Evolutionary conservation across 2,888 invertebrate genomes (phyloP), one percentile per base, ranked within the genome.

Genomic region (Dicranocentrus wangi): DNA sequence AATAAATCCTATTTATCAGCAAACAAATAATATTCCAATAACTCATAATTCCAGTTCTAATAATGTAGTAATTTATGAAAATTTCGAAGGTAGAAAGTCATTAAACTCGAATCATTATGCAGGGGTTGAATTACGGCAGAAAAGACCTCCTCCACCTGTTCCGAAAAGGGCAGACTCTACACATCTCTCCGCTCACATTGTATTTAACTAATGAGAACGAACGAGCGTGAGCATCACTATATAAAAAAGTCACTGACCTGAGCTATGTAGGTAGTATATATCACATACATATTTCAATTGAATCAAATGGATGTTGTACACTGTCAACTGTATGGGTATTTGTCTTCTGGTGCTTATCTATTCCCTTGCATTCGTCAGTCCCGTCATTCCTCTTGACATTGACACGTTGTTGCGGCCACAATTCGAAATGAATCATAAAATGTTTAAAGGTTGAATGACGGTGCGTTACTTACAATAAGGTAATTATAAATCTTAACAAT

Each of bases 101-200:
- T 17, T 32, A n/a, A 65, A 63, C 61, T 71, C 71, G 25, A 61
- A 70, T 10, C 80, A 80, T 39, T 82, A 82, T 66, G 58, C 84
- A 15, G 75, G 82, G 32, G 85, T 86, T 21, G 83, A 85, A 43
- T 53, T 86, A 17, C 66, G 86, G 58, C 85, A 84, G 72, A 86
- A 86, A 68, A 83, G 84, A 78, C 86, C 86, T 10, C 85, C 86
- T 28, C 86, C 86, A 15, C 86, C 86, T 1, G 84, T 86, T 71
- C 86, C 86, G n/a, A 85, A 84, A 60, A 63, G 86, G 25, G 84
- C 85, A 47, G 86, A 86, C 1, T 84, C 84, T 3, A 86, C 86
- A 15, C 86, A 86, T 81, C 70, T 86, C 23, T 85, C 85, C 21
- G 86, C 86, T 58, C 84, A 86, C 47, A 82, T 86, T 83, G 86